These are phyloP conservation scores for Nycteola revayana DNA, from an alignment of 2,888 invertebrate genomes.

Conservation along the genomic window DNA sequence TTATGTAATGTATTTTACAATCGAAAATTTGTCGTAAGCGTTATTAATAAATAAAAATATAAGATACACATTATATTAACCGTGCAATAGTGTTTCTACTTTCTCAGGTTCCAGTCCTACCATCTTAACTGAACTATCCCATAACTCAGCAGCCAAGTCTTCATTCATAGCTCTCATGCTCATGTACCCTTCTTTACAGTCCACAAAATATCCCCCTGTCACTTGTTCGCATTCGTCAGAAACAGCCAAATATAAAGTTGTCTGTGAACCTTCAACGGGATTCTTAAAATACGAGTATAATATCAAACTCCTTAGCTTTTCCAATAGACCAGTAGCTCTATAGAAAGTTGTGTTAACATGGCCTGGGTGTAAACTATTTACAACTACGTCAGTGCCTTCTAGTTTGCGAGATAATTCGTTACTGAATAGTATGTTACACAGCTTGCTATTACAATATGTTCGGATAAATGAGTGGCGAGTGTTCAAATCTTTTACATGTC, in stretches of 20 bases:
- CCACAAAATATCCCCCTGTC: slow-evolving; percentile 89
- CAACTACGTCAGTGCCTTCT: slow-evolving; percentile 83
- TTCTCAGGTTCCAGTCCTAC: slow-evolving; percentile 60
- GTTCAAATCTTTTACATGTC: slow-evolving; percentile 55
- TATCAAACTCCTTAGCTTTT: slow-evolving; percentile 82
- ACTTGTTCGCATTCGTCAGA: slow-evolving; percentile 87
- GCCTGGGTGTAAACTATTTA: slow-evolving; percentile 93
- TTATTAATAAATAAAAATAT: no score
- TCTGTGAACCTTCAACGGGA: slow-evolving; percentile 90
- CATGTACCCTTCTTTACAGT: slow-evolving; percentile 85
- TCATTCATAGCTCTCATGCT: slow-evolving; percentile 84
- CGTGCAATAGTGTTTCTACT: not conserved
- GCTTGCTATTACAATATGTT: slow-evolving; percentile 70
- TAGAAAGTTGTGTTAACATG: slow-evolving; percentile 91
- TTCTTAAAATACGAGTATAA: slow-evolving; percentile 88
- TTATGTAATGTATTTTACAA: no score
- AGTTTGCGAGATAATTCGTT: slow-evolving; percentile 69
- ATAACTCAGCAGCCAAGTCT: slow-evolving; percentile 87
- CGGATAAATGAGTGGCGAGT: slow-evolving; percentile 64
- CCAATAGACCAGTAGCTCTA: slow-evolving; percentile 50
- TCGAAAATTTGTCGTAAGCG: no score
- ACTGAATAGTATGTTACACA: slow-evolving; percentile 71
- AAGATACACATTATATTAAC: no score
- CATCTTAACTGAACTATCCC: slow-evolving; percentile 82
- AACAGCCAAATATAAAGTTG: slow-evolving; percentile 87